Percentiles rank a stretch among this genome's conserved stretches.
Conservation (phyloP, 2,888 invertebrate species). For the Melolontha melolontha region DNA sequence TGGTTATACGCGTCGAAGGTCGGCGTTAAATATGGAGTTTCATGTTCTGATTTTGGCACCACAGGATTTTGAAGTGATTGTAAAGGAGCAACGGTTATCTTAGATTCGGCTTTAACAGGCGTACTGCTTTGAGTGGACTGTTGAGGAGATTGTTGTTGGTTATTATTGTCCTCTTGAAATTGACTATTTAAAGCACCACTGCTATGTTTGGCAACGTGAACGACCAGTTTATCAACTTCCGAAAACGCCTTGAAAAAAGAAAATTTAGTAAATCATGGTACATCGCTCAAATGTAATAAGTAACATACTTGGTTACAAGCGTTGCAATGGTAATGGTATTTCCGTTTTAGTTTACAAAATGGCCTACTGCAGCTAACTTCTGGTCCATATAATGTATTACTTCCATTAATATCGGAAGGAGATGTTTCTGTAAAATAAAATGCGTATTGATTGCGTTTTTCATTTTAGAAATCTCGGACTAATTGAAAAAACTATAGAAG, state of each 20-base stretch:
- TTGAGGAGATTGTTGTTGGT: constrained; percentile 55
- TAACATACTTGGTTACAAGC: constrained; percentile 77
- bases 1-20: constrained; percentile 64
- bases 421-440: constrained; percentile 11
- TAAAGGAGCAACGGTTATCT: constrained; percentile 63
- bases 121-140: constrained; percentile 57
- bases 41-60: constrained; percentile 49
- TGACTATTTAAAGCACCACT: constrained; percentile 69
- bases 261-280: background rate
- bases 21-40: constrained; percentile 57
- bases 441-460: too few species aligned
- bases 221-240: constrained; percentile 75
- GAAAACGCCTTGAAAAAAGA: constrained; percentile 72
- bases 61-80: constrained; percentile 60
- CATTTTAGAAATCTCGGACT: too few species aligned
- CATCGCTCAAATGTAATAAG: background rate
- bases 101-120: constrained; percentile 56
- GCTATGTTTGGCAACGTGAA: constrained; percentile 79
- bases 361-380: constrained; percentile 79
- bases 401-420: constrained; percentile 51
- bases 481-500: too few species aligned
- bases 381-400: constrained; percentile 72
- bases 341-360: constrained; percentile 83
- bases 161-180: constrained; percentile 60
- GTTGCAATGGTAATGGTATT: constrained; percentile 83